Evolutionary conservation across 2,888 invertebrate genomes (phyloP), one percentile per base, ranked within the genome.

Genomic region (Caenorhabditis sp.): DNA sequence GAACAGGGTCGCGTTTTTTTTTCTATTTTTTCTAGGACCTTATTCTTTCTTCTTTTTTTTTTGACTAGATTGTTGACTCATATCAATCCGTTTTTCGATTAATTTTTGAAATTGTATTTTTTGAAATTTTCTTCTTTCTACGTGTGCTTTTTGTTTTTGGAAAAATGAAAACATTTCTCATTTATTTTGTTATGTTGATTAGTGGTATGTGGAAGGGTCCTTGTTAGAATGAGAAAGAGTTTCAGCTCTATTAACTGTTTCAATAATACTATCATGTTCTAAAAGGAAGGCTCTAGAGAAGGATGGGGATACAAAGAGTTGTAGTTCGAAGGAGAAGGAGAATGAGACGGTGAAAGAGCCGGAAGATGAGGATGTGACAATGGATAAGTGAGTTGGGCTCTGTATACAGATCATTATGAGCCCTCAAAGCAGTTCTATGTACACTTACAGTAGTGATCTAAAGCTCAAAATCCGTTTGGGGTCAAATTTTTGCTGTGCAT

Each of bases 11-110:
- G 5, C 36, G 7, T 10, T 36, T 10, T 36, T 61, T 36, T 26
- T 26, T 63, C 67, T 57, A 57, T 31, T 54, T 31, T 27, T 36
- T 54, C 38, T 54, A 25, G 23, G 25, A 27, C 27, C 25, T 21
- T 59, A 31, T 67, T 54, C 27, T 20, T 54, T 52, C 14, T 17
- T 21, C 4, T 20, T 20, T 26, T 43, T 17, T 63, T 23, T 36
- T 53, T 43, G 43, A 17, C 20, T 63, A 17, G 50, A 25, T 43
- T 38, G 43, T 20, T 26, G 26, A 43, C 57, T 54, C 53, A 54
- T 54, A 23, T 54, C 36, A 14, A 14, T 54, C 21, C 20, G 54
- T 10, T 14, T 23, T 52, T n/a, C 14, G 20, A 54, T 20, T 3
- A 23, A 12, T 54, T 54, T 54, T 54, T 54, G n/a, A n/a, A n/a